phyloP scores from a whole-genome alignment of 2,888 invertebrate genomes.

The Julus scandinavius region DNA sequence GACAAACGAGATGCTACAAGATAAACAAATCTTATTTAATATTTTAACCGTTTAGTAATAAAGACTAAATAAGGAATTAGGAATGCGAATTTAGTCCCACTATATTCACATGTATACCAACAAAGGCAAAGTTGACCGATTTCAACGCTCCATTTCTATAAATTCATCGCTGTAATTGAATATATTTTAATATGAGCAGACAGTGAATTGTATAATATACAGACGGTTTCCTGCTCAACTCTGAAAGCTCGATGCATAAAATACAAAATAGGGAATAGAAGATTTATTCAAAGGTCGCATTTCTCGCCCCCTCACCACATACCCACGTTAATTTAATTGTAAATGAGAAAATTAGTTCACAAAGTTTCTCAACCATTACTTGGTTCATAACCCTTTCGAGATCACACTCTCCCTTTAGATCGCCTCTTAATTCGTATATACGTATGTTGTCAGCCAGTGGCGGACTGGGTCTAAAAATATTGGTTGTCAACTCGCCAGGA shows the following conservation, averaged over 20 bases:
- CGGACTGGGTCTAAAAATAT: too few relatives aligned
- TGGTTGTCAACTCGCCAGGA: background rate
- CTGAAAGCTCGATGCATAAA: background rate
- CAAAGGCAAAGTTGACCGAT: background rate
- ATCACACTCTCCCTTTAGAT: background rate
- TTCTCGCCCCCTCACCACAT: background rate
- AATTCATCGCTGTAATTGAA: background rate
- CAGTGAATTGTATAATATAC: background rate
- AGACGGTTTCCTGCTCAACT: background rate
- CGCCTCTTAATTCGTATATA: background rate
- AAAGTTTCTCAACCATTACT: background rate
- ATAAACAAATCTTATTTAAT: too few relatives aligned
- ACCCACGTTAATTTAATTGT: background rate
- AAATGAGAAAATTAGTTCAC: constrained; percentile 14
- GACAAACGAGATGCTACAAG: background rate
- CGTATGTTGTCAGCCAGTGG: too few relatives aligned
- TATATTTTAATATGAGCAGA: background rate
- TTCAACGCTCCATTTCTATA: background rate
- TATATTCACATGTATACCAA: background rate
- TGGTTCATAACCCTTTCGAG: background rate
- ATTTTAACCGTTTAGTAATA: too few relatives aligned
- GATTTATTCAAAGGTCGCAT: background rate
- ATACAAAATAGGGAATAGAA: background rate
- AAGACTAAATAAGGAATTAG: background rate
- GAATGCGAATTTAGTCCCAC: background rate